Percentiles rank a stretch among this genome's conserved stretches.
These are phyloP conservation scores for Lagorchestes hirsutus DNA, from an alignment of 2,797 vertebrate species.

Conservation along the genomic window DNA sequence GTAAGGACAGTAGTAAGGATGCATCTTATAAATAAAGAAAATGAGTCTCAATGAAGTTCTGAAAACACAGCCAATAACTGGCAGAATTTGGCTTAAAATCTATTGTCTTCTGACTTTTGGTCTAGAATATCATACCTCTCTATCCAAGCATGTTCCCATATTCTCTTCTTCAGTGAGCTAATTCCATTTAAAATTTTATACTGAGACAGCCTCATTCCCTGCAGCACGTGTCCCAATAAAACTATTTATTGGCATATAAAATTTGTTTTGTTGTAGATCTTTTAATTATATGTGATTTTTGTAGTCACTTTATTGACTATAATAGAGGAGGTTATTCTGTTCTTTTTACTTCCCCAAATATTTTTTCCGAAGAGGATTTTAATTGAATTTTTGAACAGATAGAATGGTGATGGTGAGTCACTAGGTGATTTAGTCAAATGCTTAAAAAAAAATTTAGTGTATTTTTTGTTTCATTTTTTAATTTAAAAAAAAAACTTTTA, in stretches of 20 bases:
- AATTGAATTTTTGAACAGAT: conserved; percentile 41
- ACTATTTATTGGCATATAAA: conserved; percentile 37
- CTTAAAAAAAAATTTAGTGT: background rate
- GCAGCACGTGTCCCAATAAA: conserved; percentile 37
- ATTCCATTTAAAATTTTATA: conserved; percentile 30
- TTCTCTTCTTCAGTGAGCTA: background rate
- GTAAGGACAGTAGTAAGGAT: background rate
- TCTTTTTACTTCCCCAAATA: conserved; percentile 51
- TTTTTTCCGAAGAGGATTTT: conserved; percentile 25
- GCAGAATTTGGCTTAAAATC: background rate
- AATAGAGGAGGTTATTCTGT: background rate
- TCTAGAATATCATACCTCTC: rapidly evolving
- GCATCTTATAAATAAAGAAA: background rate
- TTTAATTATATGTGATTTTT: conserved; percentile 55
- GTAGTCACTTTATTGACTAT: conserved; percentile 6
- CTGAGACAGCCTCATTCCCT: background rate
- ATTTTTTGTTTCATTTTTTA: too few relatives aligned
- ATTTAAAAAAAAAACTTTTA: background rate
- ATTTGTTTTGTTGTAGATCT: conserved; percentile 48
- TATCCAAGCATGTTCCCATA: background rate
- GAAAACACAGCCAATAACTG: background rate
- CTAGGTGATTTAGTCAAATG: conserved; percentile 33
- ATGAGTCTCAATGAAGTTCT: background rate
- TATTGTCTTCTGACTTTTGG: background rate
- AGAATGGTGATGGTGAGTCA: conserved; percentile 43